Evolutionary conservation across 2,797 vertebrate genomes (phyloP).

Genomic region (Craterocephalus amniculus): DNA sequence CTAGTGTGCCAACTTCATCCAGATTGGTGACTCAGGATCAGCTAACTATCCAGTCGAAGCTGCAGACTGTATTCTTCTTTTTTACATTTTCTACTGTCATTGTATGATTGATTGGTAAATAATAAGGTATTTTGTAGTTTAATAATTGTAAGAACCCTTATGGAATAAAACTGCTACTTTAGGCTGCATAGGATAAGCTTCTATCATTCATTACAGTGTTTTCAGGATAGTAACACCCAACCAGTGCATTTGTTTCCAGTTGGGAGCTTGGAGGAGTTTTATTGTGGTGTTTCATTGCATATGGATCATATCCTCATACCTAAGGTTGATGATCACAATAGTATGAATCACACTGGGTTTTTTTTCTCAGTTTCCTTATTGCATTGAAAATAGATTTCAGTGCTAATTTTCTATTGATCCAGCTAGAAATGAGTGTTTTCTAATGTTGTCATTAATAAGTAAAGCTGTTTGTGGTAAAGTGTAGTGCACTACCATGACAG

Average conservation of each 20-base stretch:
- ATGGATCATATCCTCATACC: slow-evolving; percentile 13
- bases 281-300: background rate
- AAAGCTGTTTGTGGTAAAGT: slow-evolving; percentile 6
- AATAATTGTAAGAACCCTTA: background rate
- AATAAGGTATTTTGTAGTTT: background rate
- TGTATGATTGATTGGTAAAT: background rate
- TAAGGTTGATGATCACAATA: background rate
- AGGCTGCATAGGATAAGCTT: background rate
- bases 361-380: background rate
- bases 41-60: background rate
- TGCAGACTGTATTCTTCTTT: background rate
- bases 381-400: slow-evolving; percentile 7
- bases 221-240: slow-evolving; percentile 2
- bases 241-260: background rate
- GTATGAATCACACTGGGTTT: background rate
- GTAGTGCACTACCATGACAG: background rate
- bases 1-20: slow-evolving; percentile 36
- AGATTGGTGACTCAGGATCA: slow-evolving; percentile 29
- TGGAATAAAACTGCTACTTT: background rate
- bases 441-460: slow-evolving; percentile 44
- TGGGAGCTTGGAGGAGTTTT: background rate
- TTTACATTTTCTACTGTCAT: background rate
- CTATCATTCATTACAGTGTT: background rate
- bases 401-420: slow-evolving; percentile 40
- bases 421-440: background rate